Conservation (phyloP, 2,113 vertebrate species). For the Perccottus glenii region DNA sequence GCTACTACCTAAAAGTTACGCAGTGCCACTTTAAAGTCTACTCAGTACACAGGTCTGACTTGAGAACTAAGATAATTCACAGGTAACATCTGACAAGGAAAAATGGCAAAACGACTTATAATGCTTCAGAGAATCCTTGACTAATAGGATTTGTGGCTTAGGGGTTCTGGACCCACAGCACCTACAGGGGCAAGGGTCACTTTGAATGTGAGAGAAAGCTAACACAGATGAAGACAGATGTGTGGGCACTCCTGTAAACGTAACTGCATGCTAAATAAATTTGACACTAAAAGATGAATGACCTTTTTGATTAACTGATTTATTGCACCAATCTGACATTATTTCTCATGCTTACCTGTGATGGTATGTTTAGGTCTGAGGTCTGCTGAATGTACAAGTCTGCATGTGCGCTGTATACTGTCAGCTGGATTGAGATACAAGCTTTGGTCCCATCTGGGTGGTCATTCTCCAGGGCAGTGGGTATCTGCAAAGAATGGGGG, state of each 20-base stretch:
- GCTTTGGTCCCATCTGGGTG: conserved; percentile 54
- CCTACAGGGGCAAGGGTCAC: conserved; percentile 74
- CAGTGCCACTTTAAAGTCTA: no score
- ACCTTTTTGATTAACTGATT: no score
- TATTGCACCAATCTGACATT: no score
- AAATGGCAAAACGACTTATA: conserved; percentile 69
- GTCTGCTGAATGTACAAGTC: neutral
- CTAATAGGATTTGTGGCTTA: conserved; percentile 83
- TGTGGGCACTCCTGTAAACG: neutral
- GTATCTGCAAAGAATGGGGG: conserved; percentile 55
- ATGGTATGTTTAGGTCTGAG: neutral
- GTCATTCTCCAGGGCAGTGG: conserved; percentile 37
- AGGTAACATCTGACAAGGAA: conserved; percentile 45
- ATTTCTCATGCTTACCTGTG: neutral
- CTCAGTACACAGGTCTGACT: no score
- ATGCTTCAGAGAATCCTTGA: conserved; percentile 75
- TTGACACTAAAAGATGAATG: no score
- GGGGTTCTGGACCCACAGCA: conserved; percentile 75
- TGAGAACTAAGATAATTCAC: conserved; percentile 4
- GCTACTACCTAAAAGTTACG: no score
- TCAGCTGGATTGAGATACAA: conserved; percentile 53
- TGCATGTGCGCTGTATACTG: neutral
- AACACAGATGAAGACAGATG: conserved; percentile 43
- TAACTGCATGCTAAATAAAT: no score
- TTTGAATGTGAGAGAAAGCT: conserved; percentile 68